Base-by-base conservation (phyloP, 2,888 invertebrate species). In the Rhodophaea formosa region DNA sequence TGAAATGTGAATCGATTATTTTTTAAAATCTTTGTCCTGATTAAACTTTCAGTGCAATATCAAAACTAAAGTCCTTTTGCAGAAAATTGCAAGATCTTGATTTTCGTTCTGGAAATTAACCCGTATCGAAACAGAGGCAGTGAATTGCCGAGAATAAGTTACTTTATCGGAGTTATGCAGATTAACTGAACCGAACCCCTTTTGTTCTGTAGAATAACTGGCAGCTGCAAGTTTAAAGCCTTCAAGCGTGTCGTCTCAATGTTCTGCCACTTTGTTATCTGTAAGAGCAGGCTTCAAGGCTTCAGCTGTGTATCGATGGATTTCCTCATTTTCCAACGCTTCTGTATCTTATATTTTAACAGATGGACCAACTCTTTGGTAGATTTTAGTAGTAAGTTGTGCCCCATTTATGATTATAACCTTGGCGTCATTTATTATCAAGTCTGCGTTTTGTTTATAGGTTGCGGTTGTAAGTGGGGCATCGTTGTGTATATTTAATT, bases 301-400 rank as follows among this genome's bases (percentile, higher is more conserved):
- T 79, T 75, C 64, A 61, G 59, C 71, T 66, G 71, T 62, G 62
- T 68, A 61, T 61, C 53, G 59, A 63, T 62, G 64, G 60, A 54
- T 59, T 62, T 59, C 58, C 58, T 44, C 54, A 62, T 63, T 62
- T 58, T 65, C 58, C 65, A 68, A 73, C 59, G 77, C 75, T 75
- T 75, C 68, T 74, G 71, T 71, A 62, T 69, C 67, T 71, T 74
- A 79, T 81, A 79, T 75, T 82, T 81, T 79, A 81, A 78, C 82
- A 75, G 80, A 83, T 69, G 88, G 88, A 88, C 88, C 88, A 88
- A 87, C 74, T 82, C 82, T 84, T 76, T 77, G 74, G 77, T 88
- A 86, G 83, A 75, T 70, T 79, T 77, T 86, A 88, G 83, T 71
- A 74, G 77, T 88, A 84, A 84, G 81, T 78, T 73, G 66, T 69